Evolutionary conservation across 2,797 vertebrate species (phyloP), one percentile per base, ranked within the genome.

Genomic region (Mionectes olivaceus): DNA sequence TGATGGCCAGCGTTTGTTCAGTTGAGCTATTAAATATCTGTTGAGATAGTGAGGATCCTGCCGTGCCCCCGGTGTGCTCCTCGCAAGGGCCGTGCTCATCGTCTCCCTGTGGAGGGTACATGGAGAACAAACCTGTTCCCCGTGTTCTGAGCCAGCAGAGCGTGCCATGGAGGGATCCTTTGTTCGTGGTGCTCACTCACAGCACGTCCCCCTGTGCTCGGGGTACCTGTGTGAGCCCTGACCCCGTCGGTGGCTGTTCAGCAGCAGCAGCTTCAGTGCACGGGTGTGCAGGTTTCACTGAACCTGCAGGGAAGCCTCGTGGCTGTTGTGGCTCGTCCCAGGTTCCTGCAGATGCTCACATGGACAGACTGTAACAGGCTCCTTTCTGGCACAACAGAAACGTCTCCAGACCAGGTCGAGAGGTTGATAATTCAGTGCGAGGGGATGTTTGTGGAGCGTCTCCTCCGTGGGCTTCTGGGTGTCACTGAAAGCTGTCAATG

Each of bases 161-260:
- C 83, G 25, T 21, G 17, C 17, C 65, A 2, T 16, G 85, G 67
- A 60, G 52, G 59, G 55, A 22, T 37, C 67, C 33, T 44, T 27
- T 10, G 1, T 12, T 24, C 12, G 1, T 10, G 44, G 4, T 30
- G 2, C 52, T 82, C 14, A 16, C 60, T 77, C 55, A 5, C 83
- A n/a, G 22, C 0, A 3, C 52, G 60, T 70, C 71, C 5, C 5
- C 5, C 22, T 19, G 68, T 57, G 68, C 88, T 32, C 1, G 0
- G 43, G 43, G 46, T 14, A 3, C 65, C 6, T 0, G 24, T 11
- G 65, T 24, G 68, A 46, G 33, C 47, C 2, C 5, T 21, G 65
- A 6, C 37, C 4, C 70, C 11, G 80, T 14, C 5, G 52, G 59
- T 53, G 89, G 39, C 87, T 44, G 52, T 16, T 6, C 1, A 4